A percentile compares a stretch with the other conserved stretches of the same genome.
Conservation (phyloP, 1,140 invertebrate species). For the Drosophila chauvacae region DNA sequence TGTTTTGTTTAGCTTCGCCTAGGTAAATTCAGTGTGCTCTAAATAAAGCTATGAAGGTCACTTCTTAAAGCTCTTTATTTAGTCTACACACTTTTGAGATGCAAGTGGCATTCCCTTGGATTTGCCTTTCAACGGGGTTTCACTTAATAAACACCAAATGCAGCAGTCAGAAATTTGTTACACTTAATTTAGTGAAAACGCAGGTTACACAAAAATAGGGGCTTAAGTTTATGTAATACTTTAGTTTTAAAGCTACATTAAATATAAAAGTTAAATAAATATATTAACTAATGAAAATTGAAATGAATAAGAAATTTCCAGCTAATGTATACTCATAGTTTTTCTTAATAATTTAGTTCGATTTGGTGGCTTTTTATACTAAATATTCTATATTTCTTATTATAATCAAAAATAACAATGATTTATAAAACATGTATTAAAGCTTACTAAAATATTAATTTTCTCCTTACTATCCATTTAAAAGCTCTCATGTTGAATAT, state of each 20-base stretch:
- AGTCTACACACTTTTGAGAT: neutral
- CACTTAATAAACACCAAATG: slow-evolving; percentile 50
- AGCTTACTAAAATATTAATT: too few relatives aligned
- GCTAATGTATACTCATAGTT: too few relatives aligned
- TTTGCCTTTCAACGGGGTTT: slow-evolving; percentile 39
- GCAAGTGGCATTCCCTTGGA: slow-evolving; percentile 12
- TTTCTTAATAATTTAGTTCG: too few relatives aligned
- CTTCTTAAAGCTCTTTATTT: neutral
- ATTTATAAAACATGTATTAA: too few relatives aligned
- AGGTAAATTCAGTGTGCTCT: neutral
- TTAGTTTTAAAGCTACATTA: neutral
- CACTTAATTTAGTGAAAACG: slow-evolving; percentile 5
- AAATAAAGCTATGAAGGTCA: slow-evolving; percentile 6
- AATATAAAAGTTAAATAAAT: neutral
- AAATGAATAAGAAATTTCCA: neutral
- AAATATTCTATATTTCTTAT: too few relatives aligned
- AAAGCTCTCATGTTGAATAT: neutral
- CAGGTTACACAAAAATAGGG: neutral
- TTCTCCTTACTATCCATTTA: neutral
- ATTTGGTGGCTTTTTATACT: too few relatives aligned
- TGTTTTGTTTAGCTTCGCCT: slow-evolving; percentile 27
- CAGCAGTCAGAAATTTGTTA: slow-evolving; percentile 48
- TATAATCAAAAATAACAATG: too few relatives aligned
- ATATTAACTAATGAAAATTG: too few relatives aligned
- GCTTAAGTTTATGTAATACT: neutral